Percentiles rank a stretch among this genome's conserved stretches.
Evolutionary conservation across 1,140 invertebrate genomes (phyloP).

Genomic region (Heliothis subflexa): DNA sequence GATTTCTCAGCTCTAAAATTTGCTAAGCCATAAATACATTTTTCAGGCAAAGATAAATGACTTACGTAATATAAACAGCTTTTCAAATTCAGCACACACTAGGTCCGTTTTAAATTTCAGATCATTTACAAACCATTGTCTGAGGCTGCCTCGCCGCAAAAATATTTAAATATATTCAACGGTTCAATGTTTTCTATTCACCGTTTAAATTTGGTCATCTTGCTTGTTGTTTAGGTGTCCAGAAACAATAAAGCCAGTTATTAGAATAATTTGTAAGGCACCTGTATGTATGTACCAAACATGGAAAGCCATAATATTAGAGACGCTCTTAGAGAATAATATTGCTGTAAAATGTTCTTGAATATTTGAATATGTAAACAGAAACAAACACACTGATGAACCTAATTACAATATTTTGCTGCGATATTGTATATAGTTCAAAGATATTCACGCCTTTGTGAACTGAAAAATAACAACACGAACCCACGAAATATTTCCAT

Average conservation of each 20-base stretch:
- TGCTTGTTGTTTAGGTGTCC: conserved; percentile 19
- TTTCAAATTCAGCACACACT: conserved; percentile 30
- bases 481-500: background rate
- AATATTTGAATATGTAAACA: conserved; percentile 7
- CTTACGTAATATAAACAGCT: conserved; percentile 16
- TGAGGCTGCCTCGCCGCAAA: background rate
- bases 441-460: conserved; percentile 3
- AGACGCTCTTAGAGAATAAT: background rate
- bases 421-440: background rate
- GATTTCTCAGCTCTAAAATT: background rate
- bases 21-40: background rate
- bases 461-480: background rate
- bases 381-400: background rate
- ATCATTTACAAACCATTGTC: conserved; percentile 31
- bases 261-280: conserved; percentile 6
- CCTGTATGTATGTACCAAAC: background rate
- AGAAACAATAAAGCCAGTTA: background rate
- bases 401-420: background rate
- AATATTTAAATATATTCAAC: conserved; percentile 43
- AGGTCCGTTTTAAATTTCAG: conserved; percentile 33
- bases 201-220: conserved; percentile 30
- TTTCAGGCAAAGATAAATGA: conserved; percentile 17
- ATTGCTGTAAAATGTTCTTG: background rate
- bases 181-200: conserved; percentile 41
- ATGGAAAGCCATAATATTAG: background rate